Evolutionary conservation across 2,888 invertebrate species (phyloP), one percentile per base, ranked within the genome.

Genomic region (Clostera curtula): DNA sequence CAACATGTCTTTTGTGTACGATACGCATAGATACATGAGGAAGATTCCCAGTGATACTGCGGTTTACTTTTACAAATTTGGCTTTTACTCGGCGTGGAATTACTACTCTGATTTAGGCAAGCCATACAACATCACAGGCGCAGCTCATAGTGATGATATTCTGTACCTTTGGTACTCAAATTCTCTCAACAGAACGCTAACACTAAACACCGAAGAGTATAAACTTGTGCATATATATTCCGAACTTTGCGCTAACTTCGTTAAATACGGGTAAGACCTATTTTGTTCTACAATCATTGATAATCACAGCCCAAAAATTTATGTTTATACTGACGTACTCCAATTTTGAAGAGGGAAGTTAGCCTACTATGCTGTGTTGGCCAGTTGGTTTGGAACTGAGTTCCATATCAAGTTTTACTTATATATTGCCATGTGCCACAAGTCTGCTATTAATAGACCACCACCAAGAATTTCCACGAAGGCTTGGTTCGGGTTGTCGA

Each of bases 241-340:
- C 7, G 4, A 6, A 2, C 12, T 20, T 3, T 4, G 11, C n/a
- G 7, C 20, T 3, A 26, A 34, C 13, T 31, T 31, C 6, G 34
- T 31, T 10, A 34, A 31, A 21, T 27, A 22, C 10, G 34, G 34
- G 34, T 34, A 9, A 23, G 22, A 15, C 6, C 12, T 20, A n/a
- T n/a, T n/a, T n/a, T n/a, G n/a, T n/a, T n/a, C n/a, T n/a, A n/a
- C n/a, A n/a, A n/a, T n/a, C n/a, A n/a, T n/a, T n/a, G n/a, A n/a
- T n/a, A n/a, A n/a, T n/a, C n/a, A n/a, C n/a, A n/a, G n/a, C n/a
- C n/a, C n/a, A n/a, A n/a, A n/a, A n/a, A n/a, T n/a, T n/a, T n/a
- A n/a, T n/a, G n/a, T n/a, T n/a, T n/a, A n/a, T n/a, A n/a, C n/a
- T n/a, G n/a, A n/a, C n/a, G n/a, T n/a, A n/a, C n/a, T n/a, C n/a